Base-by-base conservation (phyloP, 2,113 vertebrate species). In the Epinephelus lanceolatus region DNA sequence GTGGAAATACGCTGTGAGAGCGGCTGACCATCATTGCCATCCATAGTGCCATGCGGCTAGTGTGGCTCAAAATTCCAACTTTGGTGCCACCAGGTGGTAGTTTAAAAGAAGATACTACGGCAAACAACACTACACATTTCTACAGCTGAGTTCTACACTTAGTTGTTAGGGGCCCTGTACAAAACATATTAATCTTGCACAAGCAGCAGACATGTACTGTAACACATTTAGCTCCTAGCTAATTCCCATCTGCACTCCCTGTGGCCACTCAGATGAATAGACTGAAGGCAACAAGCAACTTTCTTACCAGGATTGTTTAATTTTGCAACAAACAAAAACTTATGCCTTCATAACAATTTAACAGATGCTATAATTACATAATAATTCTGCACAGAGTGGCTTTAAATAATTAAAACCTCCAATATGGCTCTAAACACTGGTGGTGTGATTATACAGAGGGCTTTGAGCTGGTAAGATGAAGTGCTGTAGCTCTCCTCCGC, bases 381-480 rank as follows among this genome's bases (percentile, higher is more conserved):
- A 70, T 25, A 45, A 61, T 12, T 49, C 52, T 51, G 6, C 60
- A 7, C 67, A 65, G 3, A 40, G 25, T 25, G 47, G 40, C 42
- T 76, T 69, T 55, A 52, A 23, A 62, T 61, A 37, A 33, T 42
- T 37, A 47, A 66, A 68, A 42, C 51, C 42, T 65, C 14, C n/a
- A 66, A 53, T 21, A 23, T 3, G 5, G 27, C 42, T 76, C 17
- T 13, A 65, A 15, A 61, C 52, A 17, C 18, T 68, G 53, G 2
- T 33, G 37, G 23, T 15, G 60, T 60, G 45, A 80, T 75, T 71
- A 49, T 53, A 55, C 59, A 77, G 67, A 66, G 12, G 14, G 30
- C n/a, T 76, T 72, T 78, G 52, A 86, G 78, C 67, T 68, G 10
- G 18, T 33, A 9, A 21, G 59, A 76, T 66, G 57, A 63, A 73